phyloP scores from a whole-genome alignment of 2,113 vertebrate genomes.

The Mus spicilegus region DNA sequence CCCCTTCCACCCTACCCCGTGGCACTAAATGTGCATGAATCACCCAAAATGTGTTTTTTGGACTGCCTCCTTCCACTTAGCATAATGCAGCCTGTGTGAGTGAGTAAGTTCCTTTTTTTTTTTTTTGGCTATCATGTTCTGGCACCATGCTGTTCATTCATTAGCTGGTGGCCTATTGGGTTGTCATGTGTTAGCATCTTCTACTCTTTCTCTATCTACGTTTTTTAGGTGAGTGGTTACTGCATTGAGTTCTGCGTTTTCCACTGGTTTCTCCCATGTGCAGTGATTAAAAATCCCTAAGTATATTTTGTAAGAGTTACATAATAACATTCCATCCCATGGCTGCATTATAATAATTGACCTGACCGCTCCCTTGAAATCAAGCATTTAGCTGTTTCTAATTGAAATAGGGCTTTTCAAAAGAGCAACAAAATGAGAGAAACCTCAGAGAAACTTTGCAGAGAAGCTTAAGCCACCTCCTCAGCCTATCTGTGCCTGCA shows the following conservation, averaged over 20 bases:
- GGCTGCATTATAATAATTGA: slow-evolving; percentile 46
- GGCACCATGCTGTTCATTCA: neutral
- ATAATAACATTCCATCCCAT: neutral
- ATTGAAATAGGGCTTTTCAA: slow-evolving; percentile 59
- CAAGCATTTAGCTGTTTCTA: slow-evolving; percentile 38
- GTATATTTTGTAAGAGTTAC: neutral
- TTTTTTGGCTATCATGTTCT: no score
- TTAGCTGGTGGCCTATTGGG: neutral
- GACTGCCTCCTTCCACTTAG: neutral
- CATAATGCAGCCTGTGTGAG: neutral
- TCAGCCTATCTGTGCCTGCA: neutral
- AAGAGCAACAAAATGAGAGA: slow-evolving; percentile 51
- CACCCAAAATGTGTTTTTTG: neutral
- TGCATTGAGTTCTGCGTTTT: neutral
- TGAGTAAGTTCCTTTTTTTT: neutral
- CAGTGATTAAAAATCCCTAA: slow-evolving; percentile 29
- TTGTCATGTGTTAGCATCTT: neutral
- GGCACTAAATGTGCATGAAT: neutral
- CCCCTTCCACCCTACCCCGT: neutral
- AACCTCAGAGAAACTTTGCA: slow-evolving; percentile 33
- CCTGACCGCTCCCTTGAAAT: slow-evolving; percentile 61
- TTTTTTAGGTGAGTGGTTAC: neutral
- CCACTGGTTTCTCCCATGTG: neutral
- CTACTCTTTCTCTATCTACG: neutral
- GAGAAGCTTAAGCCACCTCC: neutral